A percentile compares a stretch with the other conserved stretches of the same genome.
Conservation (phyloP, 2,888 invertebrate genomes). For the Parnassius smintheus region DNA sequence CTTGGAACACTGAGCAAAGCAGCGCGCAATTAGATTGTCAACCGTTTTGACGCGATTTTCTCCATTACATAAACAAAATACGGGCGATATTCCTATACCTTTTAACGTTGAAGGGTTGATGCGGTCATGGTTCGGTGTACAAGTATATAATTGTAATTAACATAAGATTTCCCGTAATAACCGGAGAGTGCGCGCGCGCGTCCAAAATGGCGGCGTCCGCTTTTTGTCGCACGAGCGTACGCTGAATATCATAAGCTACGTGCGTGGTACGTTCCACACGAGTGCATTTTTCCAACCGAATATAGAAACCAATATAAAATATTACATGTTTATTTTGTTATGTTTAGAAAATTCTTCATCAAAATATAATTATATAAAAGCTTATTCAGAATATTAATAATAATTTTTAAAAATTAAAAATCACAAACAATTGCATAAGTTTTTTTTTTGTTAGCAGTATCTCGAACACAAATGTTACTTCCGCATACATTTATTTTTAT, state of each 20-base stretch:
- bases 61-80: not conserved
- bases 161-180: conserved; percentile 77
- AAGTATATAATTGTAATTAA: conserved; percentile 61
- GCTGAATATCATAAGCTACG: conserved; percentile 74
- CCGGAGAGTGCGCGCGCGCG: conserved; percentile 59
- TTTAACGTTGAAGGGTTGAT: conserved; percentile 3
- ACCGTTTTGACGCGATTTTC: not conserved
- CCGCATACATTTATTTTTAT: too few relatives aligned
- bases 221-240: conserved; percentile 67
- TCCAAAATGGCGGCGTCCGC: conserved; percentile 62
- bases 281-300: conserved; percentile 55
- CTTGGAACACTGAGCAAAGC: conserved; percentile 35
- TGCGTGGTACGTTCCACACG: conserved; percentile 43
- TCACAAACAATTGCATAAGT: too few relatives aligned
- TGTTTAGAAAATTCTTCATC: too few relatives aligned
- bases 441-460: too few relatives aligned
- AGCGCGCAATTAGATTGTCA: conserved; percentile 25
- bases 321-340: not conserved
- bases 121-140: conserved; percentile 17
- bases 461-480: too few relatives aligned
- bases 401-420: too few relatives aligned
- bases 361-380: too few relatives aligned
- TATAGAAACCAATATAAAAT: conserved; percentile 30
- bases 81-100: conserved; percentile 12
- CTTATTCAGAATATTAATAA: too few relatives aligned